These are phyloP conservation scores for Gastrophryne carolinensis DNA, from an alignment of 2,797 vertebrate genomes.

Conservation along the genomic window DNA sequence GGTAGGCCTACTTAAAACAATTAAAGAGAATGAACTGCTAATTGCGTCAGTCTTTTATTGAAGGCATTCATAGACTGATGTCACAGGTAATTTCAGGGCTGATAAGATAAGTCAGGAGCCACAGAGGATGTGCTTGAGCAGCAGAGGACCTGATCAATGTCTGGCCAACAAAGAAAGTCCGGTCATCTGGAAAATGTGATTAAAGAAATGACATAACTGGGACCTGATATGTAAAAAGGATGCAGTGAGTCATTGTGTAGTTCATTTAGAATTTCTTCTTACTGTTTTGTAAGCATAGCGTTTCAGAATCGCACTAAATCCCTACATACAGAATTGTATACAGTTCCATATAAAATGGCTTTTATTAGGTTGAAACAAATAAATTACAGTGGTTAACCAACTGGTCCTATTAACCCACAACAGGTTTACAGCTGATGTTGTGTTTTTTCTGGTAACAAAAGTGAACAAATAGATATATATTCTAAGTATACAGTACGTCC, in stretches of 20 bases:
- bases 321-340: too few relatives aligned
- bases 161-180: constrained; percentile 57
- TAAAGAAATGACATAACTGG: constrained; percentile 58
- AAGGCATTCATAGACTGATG: constrained; percentile 53
- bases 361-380: too few relatives aligned
- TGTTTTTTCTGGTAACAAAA: too few relatives aligned
- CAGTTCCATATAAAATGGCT: too few relatives aligned
- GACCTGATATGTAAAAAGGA: constrained; percentile 55
- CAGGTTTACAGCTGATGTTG: too few relatives aligned
- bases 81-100: constrained; percentile 56
- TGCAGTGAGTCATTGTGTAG: constrained; percentile 59
- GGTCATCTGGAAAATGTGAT: constrained; percentile 65
- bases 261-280: constrained; percentile 51
- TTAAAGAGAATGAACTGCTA: constrained; percentile 33
- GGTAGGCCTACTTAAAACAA: too few relatives aligned
- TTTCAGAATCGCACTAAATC: constrained; percentile 11
- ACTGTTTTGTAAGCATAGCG: constrained; percentile 41
- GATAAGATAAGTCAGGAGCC: constrained; percentile 58
- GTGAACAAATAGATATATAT: too few relatives aligned
- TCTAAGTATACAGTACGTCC: too few relatives aligned
- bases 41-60: constrained; percentile 29
- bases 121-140: constrained; percentile 52
- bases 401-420: too few relatives aligned
- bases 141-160: constrained; percentile 57
- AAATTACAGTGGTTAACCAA: too few relatives aligned